Evolutionary conservation across 2,888 invertebrate genomes (phyloP).

Genomic region (Sussaba pulchella): DNA sequence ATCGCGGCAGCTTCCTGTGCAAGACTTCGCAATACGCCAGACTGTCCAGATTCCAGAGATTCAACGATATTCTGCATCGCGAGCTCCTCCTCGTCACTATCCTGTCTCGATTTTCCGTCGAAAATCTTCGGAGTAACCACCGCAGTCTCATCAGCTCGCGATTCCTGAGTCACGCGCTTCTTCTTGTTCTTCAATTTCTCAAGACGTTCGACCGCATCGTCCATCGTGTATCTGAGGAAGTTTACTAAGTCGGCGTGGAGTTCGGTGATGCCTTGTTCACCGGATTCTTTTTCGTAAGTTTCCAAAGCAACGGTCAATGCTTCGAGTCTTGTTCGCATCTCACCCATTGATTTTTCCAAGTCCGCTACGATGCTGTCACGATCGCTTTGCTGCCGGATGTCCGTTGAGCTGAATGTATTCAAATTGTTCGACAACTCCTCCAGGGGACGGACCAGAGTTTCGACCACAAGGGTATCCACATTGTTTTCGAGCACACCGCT

Average conservation of each 20-base stretch:
- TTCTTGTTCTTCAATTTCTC: constrained; percentile 55
- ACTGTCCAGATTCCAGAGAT: constrained; percentile 63
- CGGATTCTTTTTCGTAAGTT: constrained; percentile 75
- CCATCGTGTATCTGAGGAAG: constrained; percentile 65
- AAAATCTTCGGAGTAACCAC: constrained; percentile 46
- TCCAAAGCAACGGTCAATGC: constrained; percentile 77
- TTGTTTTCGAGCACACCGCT: constrained; percentile 71
- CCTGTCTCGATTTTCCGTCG: constrained; percentile 51
- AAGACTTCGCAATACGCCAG: constrained; percentile 41
- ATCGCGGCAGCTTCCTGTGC: constrained; percentile 61
- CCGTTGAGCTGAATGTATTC: constrained; percentile 47
- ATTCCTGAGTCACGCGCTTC: constrained; percentile 55
- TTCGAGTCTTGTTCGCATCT: constrained; percentile 77
- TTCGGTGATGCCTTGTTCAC: constrained; percentile 68
- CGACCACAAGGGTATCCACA: constrained; percentile 80
- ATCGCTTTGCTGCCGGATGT: constrained; percentile 11
- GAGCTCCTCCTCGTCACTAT: constrained; percentile 35
- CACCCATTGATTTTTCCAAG: constrained; percentile 73
- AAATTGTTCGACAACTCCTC: constrained; percentile 75
- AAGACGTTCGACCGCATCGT: constrained; percentile 61
- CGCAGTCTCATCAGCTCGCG: not conserved
- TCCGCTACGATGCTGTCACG: constrained; percentile 52
- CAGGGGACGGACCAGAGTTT: constrained; percentile 78
- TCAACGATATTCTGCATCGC: constrained; percentile 41
- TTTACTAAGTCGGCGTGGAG: constrained; percentile 71